Base-by-base conservation (phyloP, 2,888 invertebrate genomes). In the Germaria angustata region DNA sequence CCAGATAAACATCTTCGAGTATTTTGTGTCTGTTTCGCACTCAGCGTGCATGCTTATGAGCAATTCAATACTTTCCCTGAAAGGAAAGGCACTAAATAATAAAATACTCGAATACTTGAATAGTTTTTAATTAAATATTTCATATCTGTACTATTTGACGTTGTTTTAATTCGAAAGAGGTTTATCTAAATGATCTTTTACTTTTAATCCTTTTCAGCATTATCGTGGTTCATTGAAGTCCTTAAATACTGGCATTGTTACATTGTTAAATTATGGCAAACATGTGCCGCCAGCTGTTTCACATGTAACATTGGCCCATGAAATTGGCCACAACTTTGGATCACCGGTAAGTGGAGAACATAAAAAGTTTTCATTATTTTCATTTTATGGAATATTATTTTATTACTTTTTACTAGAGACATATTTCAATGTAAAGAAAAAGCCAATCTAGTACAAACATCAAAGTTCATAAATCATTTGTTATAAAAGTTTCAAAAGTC, bases 261-360 rank as follows among this genome's bases (percentile, higher is more conserved):
- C 99, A 32, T 93, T 99, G 85, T 93, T 99, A 84, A 99, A 99
- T 93, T 99, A 99, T 92, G 98, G 98, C 80, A 98, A 98, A 92
- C 96, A 98, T 91, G 99, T 99, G 83, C 98, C 99, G 80, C 97
- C 98, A n/a, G 97, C 98, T 68, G 99, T 99, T 53, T 98, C 98
- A 11, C 98, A 99, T 92, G 97, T 99, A 85, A 99, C 99, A 3
- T 93, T 99, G 86, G 99, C 99, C 15, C 99, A 99, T 92, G 99
- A 99, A 93, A 98, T 99, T 88, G 99, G 99, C 76, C 99, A 99
- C 92, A 99, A 99, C 92, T 99, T 99, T 90, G 99, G 99, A 85
- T 98, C 98, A 68, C 98, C 98, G 91, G 97, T 97, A 92, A 93
- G 77, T 57, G 8, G 9, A 59, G 9, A 9, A 39, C 39, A 32